A percentile compares a stretch with the other conserved stretches of the same genome.
Evolutionary conservation across 2,113 vertebrate genomes (phyloP).

Genomic region (Rhinopomastus cyanomelas): DNA sequence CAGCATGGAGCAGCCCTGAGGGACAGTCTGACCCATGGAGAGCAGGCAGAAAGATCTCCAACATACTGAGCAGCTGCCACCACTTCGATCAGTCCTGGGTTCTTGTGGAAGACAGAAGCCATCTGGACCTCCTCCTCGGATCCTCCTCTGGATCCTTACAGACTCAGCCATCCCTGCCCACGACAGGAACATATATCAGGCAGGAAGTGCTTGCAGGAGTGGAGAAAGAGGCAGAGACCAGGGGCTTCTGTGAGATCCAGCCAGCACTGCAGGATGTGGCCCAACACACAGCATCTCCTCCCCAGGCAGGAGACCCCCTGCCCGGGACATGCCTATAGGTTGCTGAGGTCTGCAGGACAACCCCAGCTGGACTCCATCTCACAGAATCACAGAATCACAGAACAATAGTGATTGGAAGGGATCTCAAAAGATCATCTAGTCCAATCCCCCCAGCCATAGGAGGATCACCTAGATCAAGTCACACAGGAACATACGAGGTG

Average conservation of each 20-base stretch:
- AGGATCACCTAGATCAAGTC: no score
- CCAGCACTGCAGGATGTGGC: not conserved
- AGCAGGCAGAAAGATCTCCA: not conserved
- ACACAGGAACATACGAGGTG: no score
- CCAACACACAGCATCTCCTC: not conserved
- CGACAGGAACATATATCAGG: not conserved
- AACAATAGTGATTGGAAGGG: no score
- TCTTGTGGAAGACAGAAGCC: not conserved
- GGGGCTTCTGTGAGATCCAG: not conserved
- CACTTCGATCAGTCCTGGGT: not conserved
- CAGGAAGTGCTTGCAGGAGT: not conserved
- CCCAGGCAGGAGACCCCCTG: not conserved
- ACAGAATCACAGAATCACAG: no score
- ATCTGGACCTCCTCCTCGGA: not conserved
- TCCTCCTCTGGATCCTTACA: not conserved
- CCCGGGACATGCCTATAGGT: not conserved
- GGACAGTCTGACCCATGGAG: not conserved
- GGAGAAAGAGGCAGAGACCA: not conserved
- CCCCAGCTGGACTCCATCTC: not conserved
- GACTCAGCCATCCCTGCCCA: fast-evolving
- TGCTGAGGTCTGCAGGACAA: not conserved
- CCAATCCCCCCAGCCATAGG: no score
- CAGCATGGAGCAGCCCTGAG: not conserved
- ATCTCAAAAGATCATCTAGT: no score
- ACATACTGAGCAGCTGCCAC: not conserved